Evolutionary conservation across 2,888 invertebrate species (phyloP).

Genomic region (Drosophila neonasuta): DNA sequence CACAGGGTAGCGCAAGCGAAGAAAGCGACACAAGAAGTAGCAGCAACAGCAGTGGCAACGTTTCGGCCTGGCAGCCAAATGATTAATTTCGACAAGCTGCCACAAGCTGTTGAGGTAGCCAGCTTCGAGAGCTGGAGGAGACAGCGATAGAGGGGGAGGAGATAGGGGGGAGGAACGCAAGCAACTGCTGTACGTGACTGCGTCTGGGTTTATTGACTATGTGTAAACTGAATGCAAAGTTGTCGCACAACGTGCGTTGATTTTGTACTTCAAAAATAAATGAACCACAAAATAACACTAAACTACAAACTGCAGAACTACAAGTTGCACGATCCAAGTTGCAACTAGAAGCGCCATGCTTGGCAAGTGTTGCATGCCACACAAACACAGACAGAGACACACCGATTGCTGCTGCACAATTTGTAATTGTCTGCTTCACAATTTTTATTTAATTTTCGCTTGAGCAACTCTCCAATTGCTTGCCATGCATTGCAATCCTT

Average conservation of each 20-base stretch:
- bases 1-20: constrained; percentile 1
- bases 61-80: constrained; percentile 67
- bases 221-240: constrained; percentile 68
- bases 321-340: constrained; percentile 3
- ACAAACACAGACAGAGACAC: not conserved
- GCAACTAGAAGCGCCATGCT: constrained; percentile 1
- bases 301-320: constrained; percentile 18
- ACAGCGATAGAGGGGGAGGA: not conserved
- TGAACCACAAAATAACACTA: constrained; percentile 63
- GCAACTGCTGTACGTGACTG: constrained; percentile 56
- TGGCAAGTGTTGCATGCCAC: constrained; percentile 1
- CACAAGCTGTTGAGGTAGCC: constrained; percentile 57
- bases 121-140: not conserved
- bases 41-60: constrained; percentile 25
- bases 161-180: not conserved
- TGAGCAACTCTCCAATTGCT: constrained; percentile 4
- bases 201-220: constrained; percentile 58
- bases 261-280: constrained; percentile 66
- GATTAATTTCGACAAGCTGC: constrained; percentile 76
- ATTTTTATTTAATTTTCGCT: constrained; percentile 35
- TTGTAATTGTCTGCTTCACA: constrained; percentile 39
- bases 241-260: constrained; percentile 57
- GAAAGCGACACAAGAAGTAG: not conserved
- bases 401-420: constrained; percentile 4
- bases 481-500: constrained; percentile 11